Conservation (phyloP, 1,140 invertebrate genomes). For the Megalonaias nervosa region DNA sequence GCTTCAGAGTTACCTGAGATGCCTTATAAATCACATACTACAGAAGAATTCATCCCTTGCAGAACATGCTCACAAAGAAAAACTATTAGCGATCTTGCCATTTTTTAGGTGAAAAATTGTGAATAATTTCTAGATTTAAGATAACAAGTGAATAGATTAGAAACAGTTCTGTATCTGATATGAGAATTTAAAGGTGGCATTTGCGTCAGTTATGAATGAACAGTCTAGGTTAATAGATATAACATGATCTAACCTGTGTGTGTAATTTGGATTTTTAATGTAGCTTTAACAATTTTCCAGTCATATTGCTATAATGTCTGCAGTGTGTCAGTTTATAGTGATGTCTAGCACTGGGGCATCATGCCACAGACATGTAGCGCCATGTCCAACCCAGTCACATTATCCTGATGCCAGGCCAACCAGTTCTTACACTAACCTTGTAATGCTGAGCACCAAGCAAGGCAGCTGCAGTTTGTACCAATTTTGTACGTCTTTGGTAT, state of each 20-base stretch:
- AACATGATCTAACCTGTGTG: neutral
- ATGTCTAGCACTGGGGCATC: no score
- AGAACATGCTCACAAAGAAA: conserved; percentile 79
- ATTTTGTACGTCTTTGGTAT: no score
- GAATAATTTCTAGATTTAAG: neutral
- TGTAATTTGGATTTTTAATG: neutral
- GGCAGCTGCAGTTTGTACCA: no score
- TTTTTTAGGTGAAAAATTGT: conserved; percentile 82
- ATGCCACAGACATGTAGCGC: no score
- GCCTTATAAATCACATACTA: conserved; percentile 80
- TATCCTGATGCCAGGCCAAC: no score
- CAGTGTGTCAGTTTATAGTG: no score
- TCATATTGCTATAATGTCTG: no score
- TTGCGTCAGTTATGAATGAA: neutral
- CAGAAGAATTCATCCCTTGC: conserved; percentile 81
- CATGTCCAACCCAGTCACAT: no score
- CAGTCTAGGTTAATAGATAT: neutral
- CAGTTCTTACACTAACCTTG: no score
- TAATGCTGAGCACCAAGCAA: no score
- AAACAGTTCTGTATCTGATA: neutral
- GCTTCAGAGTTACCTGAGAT: conserved; percentile 85
- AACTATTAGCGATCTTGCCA: conserved; percentile 81
- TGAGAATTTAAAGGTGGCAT: no score
- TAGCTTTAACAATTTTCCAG: no score
- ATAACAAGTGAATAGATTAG: neutral